A percentile compares a stretch with the other conserved stretches of the same genome.
Evolutionary conservation across 2,797 vertebrate species (phyloP).

Genomic region (Coranthus polyacanthus): DNA sequence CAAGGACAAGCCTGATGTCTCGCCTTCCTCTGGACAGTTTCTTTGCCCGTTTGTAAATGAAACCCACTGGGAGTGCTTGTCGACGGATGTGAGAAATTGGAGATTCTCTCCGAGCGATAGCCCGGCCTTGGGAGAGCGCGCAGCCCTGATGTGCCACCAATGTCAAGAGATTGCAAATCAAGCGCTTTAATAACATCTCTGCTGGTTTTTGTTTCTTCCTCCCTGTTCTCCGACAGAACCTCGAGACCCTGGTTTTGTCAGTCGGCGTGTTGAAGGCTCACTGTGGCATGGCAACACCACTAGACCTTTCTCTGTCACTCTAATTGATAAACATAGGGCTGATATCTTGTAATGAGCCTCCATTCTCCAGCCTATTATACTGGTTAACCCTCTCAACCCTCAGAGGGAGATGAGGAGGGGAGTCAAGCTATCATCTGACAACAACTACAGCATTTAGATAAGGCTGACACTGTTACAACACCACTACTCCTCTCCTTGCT

Average conservation of each 20-base stretch:
- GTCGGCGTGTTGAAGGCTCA: conserved; percentile 49
- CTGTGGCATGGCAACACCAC: conserved; percentile 49
- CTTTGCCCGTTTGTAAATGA: conserved; percentile 81
- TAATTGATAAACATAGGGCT: conserved; percentile 80
- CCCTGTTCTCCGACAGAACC: conserved; percentile 60
- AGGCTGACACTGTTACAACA: conserved; percentile 56
- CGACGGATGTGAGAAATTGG: conserved; percentile 81
- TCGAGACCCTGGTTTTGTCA: conserved; percentile 64
- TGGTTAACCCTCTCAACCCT: conserved; percentile 81
- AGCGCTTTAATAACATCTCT: conserved; percentile 82
- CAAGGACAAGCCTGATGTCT: conserved; percentile 81
- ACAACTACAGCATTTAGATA: conserved; percentile 74
- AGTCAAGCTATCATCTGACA: conserved; percentile 64
- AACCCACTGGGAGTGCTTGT: conserved; percentile 79
- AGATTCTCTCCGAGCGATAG: conserved; percentile 72
- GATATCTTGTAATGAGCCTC: conserved; percentile 81
- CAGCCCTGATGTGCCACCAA: conserved; percentile 70
- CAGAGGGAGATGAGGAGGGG: conserved; percentile 48
- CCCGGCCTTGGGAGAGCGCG: conserved; percentile 53
- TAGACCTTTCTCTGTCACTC: conserved; percentile 72
- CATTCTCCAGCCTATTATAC: conserved; percentile 77
- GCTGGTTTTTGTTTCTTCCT: conserved; percentile 69
- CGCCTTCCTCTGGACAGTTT: conserved; percentile 77
- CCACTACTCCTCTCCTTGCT: conserved; percentile 14
- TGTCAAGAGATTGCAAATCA: conserved; percentile 84